A percentile compares a stretch with the other conserved stretches of the same genome.
phyloP scores from a whole-genome alignment of 2,113 vertebrate species.

The Zosterops borbonicus region DNA sequence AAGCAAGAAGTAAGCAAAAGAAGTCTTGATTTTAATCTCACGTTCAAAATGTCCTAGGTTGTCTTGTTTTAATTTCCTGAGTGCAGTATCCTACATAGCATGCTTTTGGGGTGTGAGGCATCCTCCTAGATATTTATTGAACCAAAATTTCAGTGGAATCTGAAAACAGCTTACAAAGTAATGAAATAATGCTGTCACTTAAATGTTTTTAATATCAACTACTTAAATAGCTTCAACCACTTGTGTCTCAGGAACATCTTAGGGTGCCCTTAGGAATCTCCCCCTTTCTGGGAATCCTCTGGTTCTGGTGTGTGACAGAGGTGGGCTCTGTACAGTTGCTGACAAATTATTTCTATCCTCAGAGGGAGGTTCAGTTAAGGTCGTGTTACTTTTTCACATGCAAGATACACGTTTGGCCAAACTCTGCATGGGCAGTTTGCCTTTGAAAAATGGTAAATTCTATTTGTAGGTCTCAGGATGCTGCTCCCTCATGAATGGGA shows the following conservation, averaged over 20 bases:
- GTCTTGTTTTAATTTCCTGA: not conserved
- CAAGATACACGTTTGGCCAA: fast-evolving
- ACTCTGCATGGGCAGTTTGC: fast-evolving
- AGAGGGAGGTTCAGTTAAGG: not conserved
- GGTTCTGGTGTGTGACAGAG: not conserved
- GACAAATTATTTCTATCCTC: not conserved
- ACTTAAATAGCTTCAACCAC: not conserved
- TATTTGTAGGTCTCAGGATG: fast-evolving
- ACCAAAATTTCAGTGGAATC: not conserved
- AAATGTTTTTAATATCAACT: not conserved
- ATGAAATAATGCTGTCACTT: not conserved
- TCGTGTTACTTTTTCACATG: not conserved
- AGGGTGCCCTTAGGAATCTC: not conserved
- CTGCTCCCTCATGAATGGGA: not conserved
- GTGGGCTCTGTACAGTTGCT: not conserved
- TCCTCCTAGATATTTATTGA: not conserved
- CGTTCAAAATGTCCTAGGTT: not conserved
- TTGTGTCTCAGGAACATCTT: not conserved
- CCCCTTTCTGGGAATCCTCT: not conserved
- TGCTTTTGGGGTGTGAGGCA: not conserved
- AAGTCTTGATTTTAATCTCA: not conserved
- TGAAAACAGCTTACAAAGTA: not conserved
- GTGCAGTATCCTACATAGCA: not conserved
- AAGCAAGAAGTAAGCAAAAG: not conserved
- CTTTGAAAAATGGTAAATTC: not conserved